phyloP scores from a whole-genome alignment of 2,888 invertebrate genomes.

The Iphiclides podalirius region DNA sequence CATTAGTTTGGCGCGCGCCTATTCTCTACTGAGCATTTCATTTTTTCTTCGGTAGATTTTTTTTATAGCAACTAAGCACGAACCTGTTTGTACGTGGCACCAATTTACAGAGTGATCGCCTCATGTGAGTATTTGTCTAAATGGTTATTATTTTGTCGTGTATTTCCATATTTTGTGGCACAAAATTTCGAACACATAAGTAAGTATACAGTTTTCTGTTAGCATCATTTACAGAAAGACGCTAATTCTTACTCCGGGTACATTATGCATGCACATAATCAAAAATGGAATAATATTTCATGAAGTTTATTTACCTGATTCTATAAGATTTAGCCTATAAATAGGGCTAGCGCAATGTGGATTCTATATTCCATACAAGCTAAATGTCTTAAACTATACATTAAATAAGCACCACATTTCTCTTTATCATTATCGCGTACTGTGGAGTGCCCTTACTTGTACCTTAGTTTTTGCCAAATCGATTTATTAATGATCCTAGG shows the following conservation, averaged over 20 bases:
- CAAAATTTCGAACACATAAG: not conserved
- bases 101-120: constrained; percentile 6
- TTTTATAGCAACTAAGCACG: not conserved
- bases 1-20: constrained; percentile 1
- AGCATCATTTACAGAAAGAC: not conserved
- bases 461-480: too few relatives aligned
- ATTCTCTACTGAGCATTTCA: constrained; percentile 8
- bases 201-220: not conserved
- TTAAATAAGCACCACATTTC: too few relatives aligned
- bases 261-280: too few relatives aligned
- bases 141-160: not conserved
- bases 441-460: too few relatives aligned
- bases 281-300: too few relatives aligned
- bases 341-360: too few relatives aligned
- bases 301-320: too few relatives aligned
- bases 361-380: too few relatives aligned
- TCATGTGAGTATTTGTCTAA: not conserved
- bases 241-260: not conserved
- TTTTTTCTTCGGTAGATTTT: constrained; percentile 4
- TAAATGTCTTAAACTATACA: too few relatives aligned
- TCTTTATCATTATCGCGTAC: too few relatives aligned
- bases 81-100: constrained; percentile 12
- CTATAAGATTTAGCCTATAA: too few relatives aligned
- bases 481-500: too few relatives aligned
- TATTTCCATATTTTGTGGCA: constrained; percentile 3